Evolutionary conservation across 1,140 invertebrate species (phyloP).

Genomic region (Anastatus disparis): DNA sequence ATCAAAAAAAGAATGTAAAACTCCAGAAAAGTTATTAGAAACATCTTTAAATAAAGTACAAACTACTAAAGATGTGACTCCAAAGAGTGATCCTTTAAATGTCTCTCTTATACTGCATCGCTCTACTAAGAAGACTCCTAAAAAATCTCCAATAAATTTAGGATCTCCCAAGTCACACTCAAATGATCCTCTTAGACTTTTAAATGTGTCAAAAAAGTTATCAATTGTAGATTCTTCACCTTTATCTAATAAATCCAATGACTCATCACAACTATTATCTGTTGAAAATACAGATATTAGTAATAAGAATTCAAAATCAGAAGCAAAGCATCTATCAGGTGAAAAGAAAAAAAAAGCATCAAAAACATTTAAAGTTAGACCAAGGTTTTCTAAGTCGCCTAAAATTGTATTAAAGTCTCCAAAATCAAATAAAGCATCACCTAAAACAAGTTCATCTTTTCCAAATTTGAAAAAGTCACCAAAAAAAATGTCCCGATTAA

Average conservation of each 20-base stretch:
- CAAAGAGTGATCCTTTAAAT: conserved; percentile 47
- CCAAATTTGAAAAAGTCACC: neutral
- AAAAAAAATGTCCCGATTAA: neutral
- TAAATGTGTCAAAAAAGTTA: conserved; percentile 48
- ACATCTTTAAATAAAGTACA: neutral
- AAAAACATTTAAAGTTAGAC: conserved; percentile 6
- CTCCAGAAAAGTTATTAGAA: neutral
- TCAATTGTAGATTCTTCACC: conserved; percentile 42
- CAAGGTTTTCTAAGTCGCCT: conserved; percentile 46
- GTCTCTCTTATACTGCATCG: conserved; percentile 48
- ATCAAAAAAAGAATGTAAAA: neutral
- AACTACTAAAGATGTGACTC: conserved; percentile 39
- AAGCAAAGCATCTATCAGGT: neutral
- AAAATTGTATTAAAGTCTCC: conserved; percentile 43
- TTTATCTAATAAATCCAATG: conserved; percentile 40
- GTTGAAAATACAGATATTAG: neutral
- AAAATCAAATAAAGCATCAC: conserved; percentile 29
- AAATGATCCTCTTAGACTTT: conserved; percentile 26
- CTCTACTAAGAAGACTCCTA: conserved; percentile 49
- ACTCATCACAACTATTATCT: conserved; percentile 21
- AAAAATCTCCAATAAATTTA: conserved; percentile 48
- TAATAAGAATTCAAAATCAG: neutral
- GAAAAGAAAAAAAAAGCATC: conserved; percentile 9
- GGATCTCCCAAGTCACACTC: conserved; percentile 51
- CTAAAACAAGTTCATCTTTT: neutral